These are phyloP conservation scores for Mastacembelus armatus DNA, from an alignment of 2,797 vertebrate genomes.

Conservation along the genomic window DNA sequence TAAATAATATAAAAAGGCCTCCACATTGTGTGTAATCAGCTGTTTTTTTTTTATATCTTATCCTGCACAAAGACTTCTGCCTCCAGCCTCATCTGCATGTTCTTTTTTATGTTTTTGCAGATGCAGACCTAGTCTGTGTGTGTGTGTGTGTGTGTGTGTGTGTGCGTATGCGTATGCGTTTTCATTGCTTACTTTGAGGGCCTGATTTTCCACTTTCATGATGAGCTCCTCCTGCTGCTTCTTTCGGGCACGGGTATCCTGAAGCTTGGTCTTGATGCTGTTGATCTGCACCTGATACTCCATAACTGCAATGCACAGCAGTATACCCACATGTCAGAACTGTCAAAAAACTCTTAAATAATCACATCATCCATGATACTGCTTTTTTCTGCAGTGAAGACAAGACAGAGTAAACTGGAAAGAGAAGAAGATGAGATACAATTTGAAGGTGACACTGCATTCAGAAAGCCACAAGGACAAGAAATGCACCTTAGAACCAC, in stretches of 20 bases:
- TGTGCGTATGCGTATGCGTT: conserved; percentile 23
- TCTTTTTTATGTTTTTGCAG: conserved; percentile 40
- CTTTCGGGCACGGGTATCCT: conserved; percentile 94
- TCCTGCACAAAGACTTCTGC: conserved; percentile 45
- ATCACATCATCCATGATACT: not conserved
- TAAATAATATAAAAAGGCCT: conserved; percentile 22
- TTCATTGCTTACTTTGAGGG: conserved; percentile 89
- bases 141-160: conserved; percentile 16
- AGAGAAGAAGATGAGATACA: conserved; percentile 13
- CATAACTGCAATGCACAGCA: conserved; percentile 84
- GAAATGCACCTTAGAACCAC: conserved; percentile 31
- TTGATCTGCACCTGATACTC: conserved; percentile 97
- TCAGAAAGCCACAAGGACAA: conserved; percentile 8
- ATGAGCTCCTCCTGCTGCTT: conserved; percentile 98
- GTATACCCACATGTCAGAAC: conserved; percentile 9
- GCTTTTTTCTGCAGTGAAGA: conserved; percentile 11
- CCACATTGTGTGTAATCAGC: conserved; percentile 32
- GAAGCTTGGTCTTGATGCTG: conserved; percentile 92
- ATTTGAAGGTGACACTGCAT: conserved; percentile 16
- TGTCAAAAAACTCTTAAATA: not conserved
- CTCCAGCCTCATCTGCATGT: conserved; percentile 50
- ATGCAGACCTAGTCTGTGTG: conserved; percentile 47
- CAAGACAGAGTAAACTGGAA: not conserved
- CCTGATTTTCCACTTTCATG: conserved; percentile 98
- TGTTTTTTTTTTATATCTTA: conserved; percentile 46